phyloP scores from a whole-genome alignment of 1,140 invertebrate species.

The Sitophilus oryzae region DNA sequence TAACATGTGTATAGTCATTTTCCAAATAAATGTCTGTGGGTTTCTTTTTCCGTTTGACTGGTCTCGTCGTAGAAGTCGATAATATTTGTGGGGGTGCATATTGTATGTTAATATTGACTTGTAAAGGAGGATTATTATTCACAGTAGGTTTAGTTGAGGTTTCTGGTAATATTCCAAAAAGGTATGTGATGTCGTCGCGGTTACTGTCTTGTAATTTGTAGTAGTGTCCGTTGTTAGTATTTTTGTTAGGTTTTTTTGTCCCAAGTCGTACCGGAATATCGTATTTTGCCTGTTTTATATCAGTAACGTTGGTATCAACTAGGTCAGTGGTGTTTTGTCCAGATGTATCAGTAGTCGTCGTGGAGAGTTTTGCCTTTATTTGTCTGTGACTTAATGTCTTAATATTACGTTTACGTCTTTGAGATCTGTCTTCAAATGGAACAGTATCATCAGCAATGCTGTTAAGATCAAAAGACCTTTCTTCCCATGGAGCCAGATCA shows the following conservation, averaged over 20 bases:
- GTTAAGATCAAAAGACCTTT: slow-evolving; percentile 38
- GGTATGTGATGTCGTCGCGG: slow-evolving; percentile 23
- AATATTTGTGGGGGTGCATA: slow-evolving; percentile 25
- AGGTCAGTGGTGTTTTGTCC: neutral
- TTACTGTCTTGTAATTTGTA: slow-evolving; percentile 2
- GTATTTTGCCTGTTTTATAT: neutral
- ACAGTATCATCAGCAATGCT: slow-evolving; percentile 15
- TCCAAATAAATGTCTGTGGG: neutral
- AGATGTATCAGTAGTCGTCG: no score
- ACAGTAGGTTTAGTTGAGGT: slow-evolving; percentile 8
- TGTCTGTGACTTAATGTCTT: neutral
- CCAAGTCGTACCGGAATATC: neutral
- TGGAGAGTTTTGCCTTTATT: neutral
- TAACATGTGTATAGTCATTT: neutral
- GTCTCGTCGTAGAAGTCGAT: slow-evolving; percentile 12
- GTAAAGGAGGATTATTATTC: slow-evolving; percentile 16
- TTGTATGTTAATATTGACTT: slow-evolving; percentile 41
- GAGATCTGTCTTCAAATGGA: neutral
- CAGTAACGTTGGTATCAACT: neutral
- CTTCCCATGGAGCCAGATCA: slow-evolving; percentile 57
- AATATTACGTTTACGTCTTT: neutral
- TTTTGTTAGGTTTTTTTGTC: slow-evolving; percentile 6
- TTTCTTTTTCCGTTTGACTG: slow-evolving; percentile 20
- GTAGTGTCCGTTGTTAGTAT: slow-evolving; percentile 1
- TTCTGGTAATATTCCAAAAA: slow-evolving; percentile 20